Evolutionary conservation across 1,140 invertebrate species (phyloP).

Genomic region (Chelonus insularis): DNA sequence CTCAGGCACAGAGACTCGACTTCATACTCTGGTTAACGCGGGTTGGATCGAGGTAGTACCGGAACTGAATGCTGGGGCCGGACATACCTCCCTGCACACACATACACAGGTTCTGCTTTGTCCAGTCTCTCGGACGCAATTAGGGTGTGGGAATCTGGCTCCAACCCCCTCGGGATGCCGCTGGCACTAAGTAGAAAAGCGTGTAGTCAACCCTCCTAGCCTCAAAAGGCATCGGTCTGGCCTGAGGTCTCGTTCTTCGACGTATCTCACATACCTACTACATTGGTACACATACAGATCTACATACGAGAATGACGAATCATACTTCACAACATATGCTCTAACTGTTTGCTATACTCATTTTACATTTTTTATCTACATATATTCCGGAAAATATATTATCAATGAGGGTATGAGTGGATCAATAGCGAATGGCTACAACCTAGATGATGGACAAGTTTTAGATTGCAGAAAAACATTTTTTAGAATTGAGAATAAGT

Average conservation of each 20-base stretch:
- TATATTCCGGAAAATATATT: not conserved
- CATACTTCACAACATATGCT: too few relatives aligned
- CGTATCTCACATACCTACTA: too few relatives aligned
- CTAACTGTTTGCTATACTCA: too few relatives aligned
- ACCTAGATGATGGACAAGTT: too few relatives aligned
- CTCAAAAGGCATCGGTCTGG: conserved; percentile 11
- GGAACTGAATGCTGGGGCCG: conserved; percentile 17
- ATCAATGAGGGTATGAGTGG: not conserved
- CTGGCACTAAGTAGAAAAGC: conserved; percentile 60
- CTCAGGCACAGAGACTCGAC: conserved; percentile 1
- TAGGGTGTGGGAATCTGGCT: conserved; percentile 12
- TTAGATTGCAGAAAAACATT: too few relatives aligned
- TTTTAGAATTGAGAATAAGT: too few relatives aligned
- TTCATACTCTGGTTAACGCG: conserved; percentile 20
- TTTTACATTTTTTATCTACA: not conserved
- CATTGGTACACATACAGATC: too few relatives aligned
- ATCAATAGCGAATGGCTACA: too few relatives aligned
- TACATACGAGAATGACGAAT: too few relatives aligned
- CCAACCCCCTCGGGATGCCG: conserved; percentile 38
- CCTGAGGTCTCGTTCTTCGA: not conserved
- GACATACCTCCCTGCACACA: conserved; percentile 17
- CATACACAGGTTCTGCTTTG: conserved; percentile 19
- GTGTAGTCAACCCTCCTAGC: conserved; percentile 52
- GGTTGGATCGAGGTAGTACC: conserved; percentile 1
- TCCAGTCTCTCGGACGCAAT: conserved; percentile 24